Evolutionary conservation across 2,113 vertebrate genomes (phyloP).

Genomic region (Seriola aureovittata): DNA sequence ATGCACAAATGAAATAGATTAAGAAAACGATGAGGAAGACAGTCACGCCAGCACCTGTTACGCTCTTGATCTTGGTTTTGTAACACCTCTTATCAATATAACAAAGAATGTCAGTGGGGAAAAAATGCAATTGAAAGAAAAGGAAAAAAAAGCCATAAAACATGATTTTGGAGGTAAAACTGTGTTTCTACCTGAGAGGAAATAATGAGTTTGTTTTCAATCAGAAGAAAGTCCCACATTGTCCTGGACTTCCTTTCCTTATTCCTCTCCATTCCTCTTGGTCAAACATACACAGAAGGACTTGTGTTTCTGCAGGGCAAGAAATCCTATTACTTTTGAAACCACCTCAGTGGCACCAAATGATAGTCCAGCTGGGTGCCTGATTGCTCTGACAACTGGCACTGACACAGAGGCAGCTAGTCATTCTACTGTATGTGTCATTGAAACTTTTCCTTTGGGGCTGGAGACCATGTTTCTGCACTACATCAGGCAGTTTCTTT

Average conservation of each 20-base stretch:
- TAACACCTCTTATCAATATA: slow-evolving; percentile 11
- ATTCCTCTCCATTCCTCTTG: slow-evolving; percentile 65
- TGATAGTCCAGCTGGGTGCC: slow-evolving; percentile 78
- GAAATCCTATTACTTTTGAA: slow-evolving; percentile 82
- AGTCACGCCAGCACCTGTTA: neutral
- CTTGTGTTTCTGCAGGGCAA: slow-evolving; percentile 74
- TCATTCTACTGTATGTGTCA: slow-evolving; percentile 47
- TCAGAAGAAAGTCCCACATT: slow-evolving; percentile 61
- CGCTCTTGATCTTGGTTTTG: neutral
- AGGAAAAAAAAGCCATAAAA: slow-evolving; percentile 10
- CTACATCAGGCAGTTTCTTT: slow-evolving; percentile 17
- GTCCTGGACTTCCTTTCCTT: slow-evolving; percentile 54
- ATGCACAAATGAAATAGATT: neutral
- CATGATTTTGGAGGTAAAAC: slow-evolving; percentile 46
- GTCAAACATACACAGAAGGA: slow-evolving; percentile 71
- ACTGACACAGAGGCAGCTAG: slow-evolving; percentile 58
- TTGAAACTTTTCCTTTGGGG: slow-evolving; percentile 37
- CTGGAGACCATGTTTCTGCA: slow-evolving; percentile 9
- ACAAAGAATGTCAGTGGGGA: neutral
- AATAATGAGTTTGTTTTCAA: slow-evolving; percentile 76
- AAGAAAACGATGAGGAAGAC: neutral
- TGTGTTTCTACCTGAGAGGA: slow-evolving; percentile 60
- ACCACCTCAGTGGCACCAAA: slow-evolving; percentile 77
- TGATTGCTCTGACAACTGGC: slow-evolving; percentile 78
- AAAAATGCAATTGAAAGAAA: slow-evolving; percentile 30